Conservation (phyloP, 2,797 vertebrate genomes). For the Chaetophractus vellerosus region DNA sequence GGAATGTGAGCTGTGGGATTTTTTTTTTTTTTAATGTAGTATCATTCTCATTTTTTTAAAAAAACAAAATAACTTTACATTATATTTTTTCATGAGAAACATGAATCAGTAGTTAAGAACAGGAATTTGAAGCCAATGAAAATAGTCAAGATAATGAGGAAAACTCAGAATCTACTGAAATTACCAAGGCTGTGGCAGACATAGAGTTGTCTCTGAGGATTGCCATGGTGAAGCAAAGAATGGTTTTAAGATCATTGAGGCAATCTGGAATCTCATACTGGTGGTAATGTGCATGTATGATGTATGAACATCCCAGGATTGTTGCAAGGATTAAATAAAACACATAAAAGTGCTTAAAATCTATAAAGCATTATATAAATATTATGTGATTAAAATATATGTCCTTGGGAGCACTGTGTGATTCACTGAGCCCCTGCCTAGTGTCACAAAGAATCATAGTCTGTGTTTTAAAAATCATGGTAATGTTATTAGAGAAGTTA, state of each 20-base stretch:
- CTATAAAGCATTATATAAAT: not conserved
- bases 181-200: not conserved
- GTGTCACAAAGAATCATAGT: not conserved
- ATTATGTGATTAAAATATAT: not conserved
- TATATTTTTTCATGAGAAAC: constrained; percentile 32
- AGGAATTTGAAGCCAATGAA: constrained; percentile 28
- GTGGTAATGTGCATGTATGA: not conserved
- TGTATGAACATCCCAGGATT: not conserved
- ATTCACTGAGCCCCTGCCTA: not conserved
- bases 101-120: constrained; percentile 25
- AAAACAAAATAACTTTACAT: constrained; percentile 13
- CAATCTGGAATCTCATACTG: not conserved
- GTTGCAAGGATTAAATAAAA: not conserved
- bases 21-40: not conserved
- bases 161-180: not conserved
- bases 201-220: not conserved
- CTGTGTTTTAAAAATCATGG: constrained; percentile 20
- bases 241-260: not conserved
- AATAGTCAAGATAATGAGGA: not conserved
- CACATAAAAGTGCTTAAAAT: not conserved
- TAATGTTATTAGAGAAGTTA: no score
- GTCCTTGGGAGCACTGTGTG: not conserved
- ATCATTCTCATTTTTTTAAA: not conserved
- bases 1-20: not conserved
- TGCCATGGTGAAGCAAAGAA: not conserved